Conservation (phyloP, 53 echinoderm and acorn worm species). For the Hippasteria phrygiana region DNA sequence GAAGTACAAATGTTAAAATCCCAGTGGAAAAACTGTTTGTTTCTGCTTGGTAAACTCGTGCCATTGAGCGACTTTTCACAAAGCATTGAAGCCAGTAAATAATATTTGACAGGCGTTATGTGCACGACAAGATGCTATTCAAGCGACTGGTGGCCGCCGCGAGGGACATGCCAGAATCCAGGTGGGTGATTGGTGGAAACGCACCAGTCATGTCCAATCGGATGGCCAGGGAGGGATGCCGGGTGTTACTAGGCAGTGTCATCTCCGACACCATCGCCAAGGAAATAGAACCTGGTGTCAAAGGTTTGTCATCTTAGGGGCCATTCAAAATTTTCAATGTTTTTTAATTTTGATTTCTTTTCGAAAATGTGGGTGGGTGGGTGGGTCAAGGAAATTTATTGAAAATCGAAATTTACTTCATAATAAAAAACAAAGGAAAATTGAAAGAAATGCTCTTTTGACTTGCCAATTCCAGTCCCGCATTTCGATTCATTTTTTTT, state of each 20-base stretch:
- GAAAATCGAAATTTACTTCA: too few relatives aligned
- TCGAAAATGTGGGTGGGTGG: too few relatives aligned
- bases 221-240: slow-evolving; percentile 88
- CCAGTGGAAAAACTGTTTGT: background rate
- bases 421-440: too few relatives aligned
- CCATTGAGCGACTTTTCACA: background rate
- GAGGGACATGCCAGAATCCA: slow-evolving; percentile 48
- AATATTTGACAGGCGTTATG: slow-evolving; percentile 74
- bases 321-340: background rate
- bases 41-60: background rate
- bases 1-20: too few relatives aligned
- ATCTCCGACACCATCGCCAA: slow-evolving; percentile 65
- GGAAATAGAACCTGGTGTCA: slow-evolving; percentile 71
- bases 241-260: slow-evolving; percentile 82
- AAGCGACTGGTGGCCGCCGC: slow-evolving; percentile 72
- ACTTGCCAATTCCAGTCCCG: too few relatives aligned
- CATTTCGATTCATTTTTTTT: too few relatives aligned
- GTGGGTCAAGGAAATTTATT: too few relatives aligned
- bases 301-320: slow-evolving; percentile 61
- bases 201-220: slow-evolving; percentile 93
- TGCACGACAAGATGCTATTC: slow-evolving; percentile 81
- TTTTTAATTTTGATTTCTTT: background rate
- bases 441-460: too few relatives aligned
- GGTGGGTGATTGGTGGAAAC: slow-evolving; percentile 83
- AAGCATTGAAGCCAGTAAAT: too few relatives aligned